Conservation (phyloP, 1,140 invertebrate genomes). For the Tetramorium alpestre region DNA sequence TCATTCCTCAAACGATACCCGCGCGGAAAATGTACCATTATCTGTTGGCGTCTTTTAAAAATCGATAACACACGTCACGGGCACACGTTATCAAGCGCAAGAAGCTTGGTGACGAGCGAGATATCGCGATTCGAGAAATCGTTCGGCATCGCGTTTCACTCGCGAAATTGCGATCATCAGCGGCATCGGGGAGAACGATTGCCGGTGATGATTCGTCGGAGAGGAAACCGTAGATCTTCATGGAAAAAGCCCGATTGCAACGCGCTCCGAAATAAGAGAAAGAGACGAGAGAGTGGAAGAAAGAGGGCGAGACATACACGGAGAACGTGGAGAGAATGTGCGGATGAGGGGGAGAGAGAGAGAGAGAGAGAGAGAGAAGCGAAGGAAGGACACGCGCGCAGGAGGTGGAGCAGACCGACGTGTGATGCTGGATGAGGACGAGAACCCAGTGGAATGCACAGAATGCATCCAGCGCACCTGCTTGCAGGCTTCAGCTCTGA, state of each 20-base stretch:
- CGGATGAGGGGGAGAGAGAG: background rate
- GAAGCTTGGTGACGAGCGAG: background rate
- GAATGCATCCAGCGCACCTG: constrained; percentile 77
- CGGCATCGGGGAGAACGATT: constrained; percentile 9
- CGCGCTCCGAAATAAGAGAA: constrained; percentile 21
- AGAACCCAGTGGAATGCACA: constrained; percentile 73
- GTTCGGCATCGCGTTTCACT: constrained; percentile 31
- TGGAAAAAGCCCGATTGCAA: constrained; percentile 44
- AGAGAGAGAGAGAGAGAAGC: background rate
- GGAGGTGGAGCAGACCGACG: constrained; percentile 63
- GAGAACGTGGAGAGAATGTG: background rate
- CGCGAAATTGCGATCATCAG: constrained; percentile 45
- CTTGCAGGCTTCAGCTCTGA: constrained; percentile 69
- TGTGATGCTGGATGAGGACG: constrained; percentile 74
- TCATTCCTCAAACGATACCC: constrained; percentile 5
- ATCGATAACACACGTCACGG: constrained; percentile 12
- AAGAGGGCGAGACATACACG: background rate
- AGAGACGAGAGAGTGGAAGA: background rate
- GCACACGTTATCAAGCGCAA: constrained; percentile 22
- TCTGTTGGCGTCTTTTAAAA: constrained; percentile 28
- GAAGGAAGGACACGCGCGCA: constrained; percentile 44
- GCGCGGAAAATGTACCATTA: background rate
- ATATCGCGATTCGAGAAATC: constrained; percentile 9
- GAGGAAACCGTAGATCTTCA: constrained; percentile 31
- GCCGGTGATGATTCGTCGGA: background rate